Evolutionary conservation across 2,113 vertebrate species (phyloP).

Genomic region (human): DNA sequence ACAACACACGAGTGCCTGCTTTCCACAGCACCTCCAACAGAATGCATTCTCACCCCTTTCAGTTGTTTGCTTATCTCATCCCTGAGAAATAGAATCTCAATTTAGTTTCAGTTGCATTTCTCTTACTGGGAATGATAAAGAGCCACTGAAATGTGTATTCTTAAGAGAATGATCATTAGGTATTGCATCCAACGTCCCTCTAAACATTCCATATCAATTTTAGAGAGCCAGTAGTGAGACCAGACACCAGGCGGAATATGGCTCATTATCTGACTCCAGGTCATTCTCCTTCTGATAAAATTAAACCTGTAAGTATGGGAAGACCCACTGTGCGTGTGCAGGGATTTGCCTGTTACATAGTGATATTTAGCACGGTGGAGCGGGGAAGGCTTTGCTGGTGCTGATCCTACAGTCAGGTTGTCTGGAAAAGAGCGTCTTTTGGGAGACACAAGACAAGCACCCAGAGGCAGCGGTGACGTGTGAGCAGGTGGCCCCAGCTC

Average conservation of each 20-base stretch:
- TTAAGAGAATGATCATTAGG: no score
- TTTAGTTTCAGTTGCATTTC: fast-evolving
- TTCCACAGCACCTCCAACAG: background rate
- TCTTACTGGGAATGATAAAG: fast-evolving
- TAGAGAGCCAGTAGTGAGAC: fast-evolving
- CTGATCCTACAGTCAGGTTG: background rate
- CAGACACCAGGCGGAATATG: fast-evolving
- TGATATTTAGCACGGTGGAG: fast-evolving
- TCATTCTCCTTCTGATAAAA: background rate
- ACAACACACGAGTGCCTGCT: fast-evolving
- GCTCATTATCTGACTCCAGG: fast-evolving
- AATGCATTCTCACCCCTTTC: fast-evolving
- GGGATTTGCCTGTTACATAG: fast-evolving
- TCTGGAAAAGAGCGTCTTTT: background rate
- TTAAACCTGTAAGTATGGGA: fast-evolving
- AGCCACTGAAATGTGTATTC: fast-evolving
- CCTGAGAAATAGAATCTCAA: background rate
- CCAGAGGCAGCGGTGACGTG: background rate
- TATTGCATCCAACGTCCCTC: fast-evolving
- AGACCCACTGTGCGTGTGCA: fast-evolving
- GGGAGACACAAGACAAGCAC: background rate
- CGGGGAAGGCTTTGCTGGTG: background rate
- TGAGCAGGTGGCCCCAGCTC: no score
- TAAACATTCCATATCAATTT: fast-evolving
- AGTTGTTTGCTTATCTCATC: fast-evolving